Evolutionary conservation across 1,140 invertebrate genomes (phyloP), one percentile per base, ranked within the genome.

Genomic region (Trinorchestia longiramus): DNA sequence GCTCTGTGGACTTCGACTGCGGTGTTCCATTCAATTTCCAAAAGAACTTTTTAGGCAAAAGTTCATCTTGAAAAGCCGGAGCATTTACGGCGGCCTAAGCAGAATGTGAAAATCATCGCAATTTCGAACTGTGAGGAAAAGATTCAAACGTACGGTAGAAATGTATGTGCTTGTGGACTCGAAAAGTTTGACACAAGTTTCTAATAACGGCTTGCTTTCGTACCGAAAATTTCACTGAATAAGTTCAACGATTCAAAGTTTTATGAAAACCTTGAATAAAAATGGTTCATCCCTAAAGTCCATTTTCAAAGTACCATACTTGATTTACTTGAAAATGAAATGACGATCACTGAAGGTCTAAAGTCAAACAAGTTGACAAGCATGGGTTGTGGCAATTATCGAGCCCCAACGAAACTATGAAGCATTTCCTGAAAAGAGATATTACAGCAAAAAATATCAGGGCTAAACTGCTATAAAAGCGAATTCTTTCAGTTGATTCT

Each of bases 11-110:
- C 88, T 90, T 90, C 88, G 43, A 42, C 88, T 41, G 88, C 41
- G 11, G 43, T 42, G 88, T 90, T 41, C 88, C 88, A 90, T 90
- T 90, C 88, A 90, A 90, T 90, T 90, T 90, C n/a, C 23, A 90
- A 77, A 41, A 8, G 88, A 90, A 43, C 88, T 90, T 90, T 90
- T 43, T 19, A 42, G 43, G 88, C 0, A 42, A 90, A 90, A 90
- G 41, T 90, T 90, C n/a, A 90, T 43, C n/a, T 42, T 90, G 88
- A 90, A 43, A 43, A 90, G 88, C 88, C n/a, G 88, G 43, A 36
- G 28, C 88, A 90, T 90, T 90, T 90, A 77, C 62, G 62, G 62
- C 62, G 62, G 62, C 62, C 62, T 77, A 77, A 77, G 28, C 62
- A 28, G 15, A 77, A 77, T 77, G 28, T 36, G 62, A 77, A 77